Evolutionary conservation across 2,797 vertebrate species (phyloP), one percentile per base, ranked within the genome.

Genomic region (Gila robusta): DNA sequence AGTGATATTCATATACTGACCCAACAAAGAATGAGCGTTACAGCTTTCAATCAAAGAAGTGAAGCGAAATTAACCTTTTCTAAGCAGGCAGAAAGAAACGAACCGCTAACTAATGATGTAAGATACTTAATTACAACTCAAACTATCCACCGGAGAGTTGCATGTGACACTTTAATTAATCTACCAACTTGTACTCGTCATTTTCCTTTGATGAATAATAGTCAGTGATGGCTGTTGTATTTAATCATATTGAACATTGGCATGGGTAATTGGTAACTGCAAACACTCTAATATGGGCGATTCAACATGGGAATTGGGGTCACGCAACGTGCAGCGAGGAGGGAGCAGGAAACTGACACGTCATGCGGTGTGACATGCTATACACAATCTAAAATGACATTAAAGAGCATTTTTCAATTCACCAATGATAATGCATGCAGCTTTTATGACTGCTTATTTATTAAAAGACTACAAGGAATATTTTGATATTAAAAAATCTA

Each of bases 61-160:
- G 88, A 92, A 92, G 86, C 89, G 89, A 89, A 85, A 91, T 90
- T 91, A 88, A 90, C 91, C 86, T 88, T 89, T 94, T 93, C 93
- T 87, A 88, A 90, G 90, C 91, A 89, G 90, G 11, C 81, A 86
- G 77, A 88, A 82, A 84, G 80, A 80, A 79, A 82, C 74, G 74
- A 88, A 90, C 91, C 89, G 91, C 91, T 89, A 89, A 90, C 89
- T 86, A 89, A 91, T 89, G 87, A 90, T 87, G 80, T 88, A 87
- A 87, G 87, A 82, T 84, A 87, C 81, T 86, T 91, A 91, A 91
- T 91, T 89, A 90, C 37, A 81, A 32, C 83, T 77, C 86, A 79
- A 88, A 71, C 84, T 78, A 88, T 81, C 83, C 91, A 86, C 85
- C n/a, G 23, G 87, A 90, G 90, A 89, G 64, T 89, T 88, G 83